Evolutionary conservation across 2,797 vertebrate species (phyloP).

Genomic region (Sylvia borin): DNA sequence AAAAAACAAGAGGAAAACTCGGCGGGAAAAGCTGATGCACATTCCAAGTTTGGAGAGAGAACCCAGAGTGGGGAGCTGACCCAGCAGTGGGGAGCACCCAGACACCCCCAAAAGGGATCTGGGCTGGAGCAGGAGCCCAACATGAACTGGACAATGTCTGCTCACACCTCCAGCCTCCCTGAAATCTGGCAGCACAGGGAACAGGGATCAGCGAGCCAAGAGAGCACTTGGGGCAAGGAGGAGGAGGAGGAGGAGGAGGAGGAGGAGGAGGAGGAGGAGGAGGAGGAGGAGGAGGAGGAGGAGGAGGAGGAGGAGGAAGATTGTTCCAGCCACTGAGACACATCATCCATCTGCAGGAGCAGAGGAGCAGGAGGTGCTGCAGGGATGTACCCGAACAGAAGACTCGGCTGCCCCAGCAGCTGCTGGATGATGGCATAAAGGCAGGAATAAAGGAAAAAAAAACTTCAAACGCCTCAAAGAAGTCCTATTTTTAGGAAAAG

Average conservation of each 20-base stretch:
- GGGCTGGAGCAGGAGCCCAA: background rate
- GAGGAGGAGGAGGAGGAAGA: background rate
- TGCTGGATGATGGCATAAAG: background rate
- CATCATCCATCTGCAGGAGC: background rate
- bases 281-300: background rate
- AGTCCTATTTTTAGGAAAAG: background rate
- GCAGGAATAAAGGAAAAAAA: background rate
- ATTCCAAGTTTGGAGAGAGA: background rate
- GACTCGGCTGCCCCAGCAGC: fast-evolving
- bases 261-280: background rate
- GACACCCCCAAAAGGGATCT: background rate
- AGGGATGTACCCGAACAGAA: background rate
- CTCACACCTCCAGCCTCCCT: background rate
- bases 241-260: background rate
- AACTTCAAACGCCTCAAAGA: background rate
- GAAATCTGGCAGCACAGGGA: fast-evolving
- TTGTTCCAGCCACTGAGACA: background rate
- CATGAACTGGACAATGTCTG: fast-evolving
- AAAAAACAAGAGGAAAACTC: background rate
- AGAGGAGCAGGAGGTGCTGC: background rate
- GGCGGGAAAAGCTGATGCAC: fast-evolving
- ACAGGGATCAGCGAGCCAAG: fast-evolving
- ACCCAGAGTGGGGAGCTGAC: background rate
- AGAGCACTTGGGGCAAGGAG: background rate
- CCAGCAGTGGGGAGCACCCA: background rate